Evolutionary conservation across 2,113 vertebrate species (phyloP), one percentile per base, ranked within the genome.

Genomic region (Arvicanthis niloticus): DNA sequence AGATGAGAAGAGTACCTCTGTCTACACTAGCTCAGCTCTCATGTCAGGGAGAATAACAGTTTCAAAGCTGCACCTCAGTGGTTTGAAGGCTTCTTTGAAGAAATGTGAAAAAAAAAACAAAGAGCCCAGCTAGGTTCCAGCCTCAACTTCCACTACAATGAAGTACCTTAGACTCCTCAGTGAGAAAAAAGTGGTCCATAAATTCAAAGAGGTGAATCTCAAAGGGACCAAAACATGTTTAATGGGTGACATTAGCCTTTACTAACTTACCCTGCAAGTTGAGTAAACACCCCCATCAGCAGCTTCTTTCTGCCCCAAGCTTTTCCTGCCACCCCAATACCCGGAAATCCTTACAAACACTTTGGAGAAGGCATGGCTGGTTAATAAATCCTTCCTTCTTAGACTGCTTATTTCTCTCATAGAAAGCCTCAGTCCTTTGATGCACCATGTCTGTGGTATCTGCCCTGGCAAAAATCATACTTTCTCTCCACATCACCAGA

Each of bases 1-100:
- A 93, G 91, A 94, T 95, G 67, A 91, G 80, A 97, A 58, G 62
- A 95, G 40, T 2, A 13, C 22, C 58, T 22, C 40, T 95, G n/a
- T 88, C 34, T 68, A 11, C 48, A 31, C 34, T 5, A 51, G 78
- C 24, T 82, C 7, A 4, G 22, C 45, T 93, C 78, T 95, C n/a
- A 17, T 34, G 68, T 94, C 86, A 42, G 37, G 56, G 34, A 42
- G 93, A 60, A 51, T 29, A 67, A 77, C 40, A 70, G 91, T 60
- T 95, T 94, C 90, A 95, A 77, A 93, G 80, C 86, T 40, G 75
- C 13, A 15, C 40, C 40, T 81, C 53, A 62, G 26, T 76, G 51
- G 77, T 78, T 76, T 86, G 60, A 45, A 65, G 13, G 26, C 9
- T 24, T 21, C 70, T 96, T 89, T 95, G 92, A 94, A 94, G 91